Evolutionary conservation across 2,797 vertebrate genomes (phyloP).

Genomic region (Podarcis lilfordi): DNA sequence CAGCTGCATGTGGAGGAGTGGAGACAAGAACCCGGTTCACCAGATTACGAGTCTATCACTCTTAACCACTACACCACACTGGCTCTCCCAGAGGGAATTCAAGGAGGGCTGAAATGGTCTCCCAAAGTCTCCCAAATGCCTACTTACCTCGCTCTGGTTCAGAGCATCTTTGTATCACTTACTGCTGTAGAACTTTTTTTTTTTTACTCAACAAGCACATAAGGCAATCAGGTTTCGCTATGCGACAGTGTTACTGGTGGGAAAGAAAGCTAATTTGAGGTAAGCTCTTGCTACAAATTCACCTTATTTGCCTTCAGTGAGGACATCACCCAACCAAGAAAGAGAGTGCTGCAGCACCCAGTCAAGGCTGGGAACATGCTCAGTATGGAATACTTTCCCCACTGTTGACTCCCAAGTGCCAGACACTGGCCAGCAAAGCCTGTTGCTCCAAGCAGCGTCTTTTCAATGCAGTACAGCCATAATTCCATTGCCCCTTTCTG

Average conservation of each 20-base stretch:
- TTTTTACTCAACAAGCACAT: background rate
- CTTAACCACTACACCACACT: too few relatives aligned
- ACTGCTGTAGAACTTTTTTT: background rate
- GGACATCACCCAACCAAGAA: background rate
- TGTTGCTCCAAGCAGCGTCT: background rate
- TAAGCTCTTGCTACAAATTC: background rate
- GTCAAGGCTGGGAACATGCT: background rate
- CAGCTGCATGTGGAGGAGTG: too few relatives aligned
- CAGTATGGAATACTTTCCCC: too few relatives aligned
- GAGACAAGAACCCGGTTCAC: too few relatives aligned
- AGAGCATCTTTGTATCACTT: background rate
- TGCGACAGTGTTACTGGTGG: background rate
- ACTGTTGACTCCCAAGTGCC: background rate
- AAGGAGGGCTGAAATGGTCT: too few relatives aligned
- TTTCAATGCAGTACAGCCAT: background rate
- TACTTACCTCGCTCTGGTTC: background rate
- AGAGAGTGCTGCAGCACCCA: background rate
- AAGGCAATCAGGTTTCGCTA: background rate
- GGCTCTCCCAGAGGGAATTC: background rate
- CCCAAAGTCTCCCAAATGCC: background rate
- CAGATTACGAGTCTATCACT: too few relatives aligned
- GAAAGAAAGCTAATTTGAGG: background rate
- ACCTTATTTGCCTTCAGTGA: background rate
- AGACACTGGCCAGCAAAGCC: too few relatives aligned
- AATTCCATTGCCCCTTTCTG: background rate